phyloP scores from a whole-genome alignment of 92 coral and sea anemone species.

The Phenganax stokvisi region DNA sequence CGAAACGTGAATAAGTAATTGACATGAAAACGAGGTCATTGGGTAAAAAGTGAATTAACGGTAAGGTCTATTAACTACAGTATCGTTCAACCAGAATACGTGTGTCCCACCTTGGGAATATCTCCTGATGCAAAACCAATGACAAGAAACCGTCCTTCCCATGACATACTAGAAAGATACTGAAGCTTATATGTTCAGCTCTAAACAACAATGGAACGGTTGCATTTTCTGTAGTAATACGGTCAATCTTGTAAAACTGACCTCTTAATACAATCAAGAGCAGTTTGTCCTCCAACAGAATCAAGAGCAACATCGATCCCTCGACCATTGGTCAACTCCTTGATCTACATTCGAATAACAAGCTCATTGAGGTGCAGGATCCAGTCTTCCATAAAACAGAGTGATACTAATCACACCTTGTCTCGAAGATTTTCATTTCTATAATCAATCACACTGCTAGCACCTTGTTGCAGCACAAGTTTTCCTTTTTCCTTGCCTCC shows the following conservation, averaged over 20 bases:
- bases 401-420: slow-evolving; percentile 48
- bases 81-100: not conserved
- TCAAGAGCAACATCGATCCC: slow-evolving; percentile 89
- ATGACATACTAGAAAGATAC: slow-evolving; percentile 52
- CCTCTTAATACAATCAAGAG: slow-evolving; percentile 80
- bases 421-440: slow-evolving; percentile 67
- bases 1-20: too few species aligned
- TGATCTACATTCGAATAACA: slow-evolving; percentile 45
- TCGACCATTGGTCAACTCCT: slow-evolving; percentile 71
- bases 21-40: too few species aligned
- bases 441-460: slow-evolving; percentile 60
- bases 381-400: not conserved
- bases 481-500: slow-evolving; percentile 56
- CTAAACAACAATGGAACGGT: not conserved
- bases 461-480: slow-evolving; percentile 54
- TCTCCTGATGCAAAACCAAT: slow-evolving; percentile 79
- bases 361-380: not conserved
- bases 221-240: not conserved
- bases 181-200: not conserved
- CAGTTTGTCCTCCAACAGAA: slow-evolving; percentile 82
- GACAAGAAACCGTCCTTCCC: slow-evolving; percentile 75
- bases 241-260: not conserved
- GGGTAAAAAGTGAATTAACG: too few species aligned
- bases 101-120: slow-evolving; percentile 63
- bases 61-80: not conserved